A percentile compares a stretch with the other conserved stretches of the same genome.
phyloP scores from a whole-genome alignment of 1,140 invertebrate species.

The Octopus sinensis region DNA sequence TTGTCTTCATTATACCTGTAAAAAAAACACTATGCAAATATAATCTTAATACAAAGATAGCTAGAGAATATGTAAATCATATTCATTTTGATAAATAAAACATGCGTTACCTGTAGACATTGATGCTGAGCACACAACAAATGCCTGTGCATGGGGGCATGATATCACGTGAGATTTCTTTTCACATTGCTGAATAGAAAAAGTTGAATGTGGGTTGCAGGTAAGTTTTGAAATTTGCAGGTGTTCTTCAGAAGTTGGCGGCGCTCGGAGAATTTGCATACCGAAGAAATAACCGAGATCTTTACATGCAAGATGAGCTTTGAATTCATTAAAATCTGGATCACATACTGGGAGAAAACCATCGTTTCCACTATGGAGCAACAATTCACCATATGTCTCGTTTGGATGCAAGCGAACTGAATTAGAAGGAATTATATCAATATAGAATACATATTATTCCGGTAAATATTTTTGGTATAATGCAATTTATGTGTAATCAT shows the following conservation, averaged over 20 bases:
- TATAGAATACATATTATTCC: too few relatives aligned
- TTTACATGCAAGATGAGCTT: constrained; percentile 40
- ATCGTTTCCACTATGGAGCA: constrained; percentile 26
- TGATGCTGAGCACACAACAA: constrained; percentile 12
- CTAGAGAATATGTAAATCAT: too few relatives aligned
- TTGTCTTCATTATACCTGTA: too few relatives aligned
- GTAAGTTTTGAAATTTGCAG: constrained; percentile 20
- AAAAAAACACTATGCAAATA: too few relatives aligned
- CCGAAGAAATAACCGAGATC: constrained; percentile 42
- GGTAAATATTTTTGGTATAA: too few relatives aligned
- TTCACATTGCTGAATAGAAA: neutral
- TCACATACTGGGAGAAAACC: constrained; percentile 40
- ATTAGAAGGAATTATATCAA: constrained; percentile 13
- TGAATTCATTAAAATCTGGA: constrained; percentile 38
- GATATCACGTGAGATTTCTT: constrained; percentile 20
- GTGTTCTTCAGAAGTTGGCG: constrained; percentile 30
- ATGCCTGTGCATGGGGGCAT: constrained; percentile 33
- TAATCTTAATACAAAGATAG: too few relatives aligned
- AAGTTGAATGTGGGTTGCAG: neutral
- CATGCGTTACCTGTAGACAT: too few relatives aligned
- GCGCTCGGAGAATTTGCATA: constrained; percentile 23
- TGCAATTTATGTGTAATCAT: too few relatives aligned
- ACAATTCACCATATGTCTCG: constrained; percentile 35
- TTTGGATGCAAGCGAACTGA: constrained; percentile 32
- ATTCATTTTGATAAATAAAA: too few relatives aligned